phyloP scores from a whole-genome alignment of 35 echinoderm and acorn worm genomes.

The Lytechinus pictus region DNA sequence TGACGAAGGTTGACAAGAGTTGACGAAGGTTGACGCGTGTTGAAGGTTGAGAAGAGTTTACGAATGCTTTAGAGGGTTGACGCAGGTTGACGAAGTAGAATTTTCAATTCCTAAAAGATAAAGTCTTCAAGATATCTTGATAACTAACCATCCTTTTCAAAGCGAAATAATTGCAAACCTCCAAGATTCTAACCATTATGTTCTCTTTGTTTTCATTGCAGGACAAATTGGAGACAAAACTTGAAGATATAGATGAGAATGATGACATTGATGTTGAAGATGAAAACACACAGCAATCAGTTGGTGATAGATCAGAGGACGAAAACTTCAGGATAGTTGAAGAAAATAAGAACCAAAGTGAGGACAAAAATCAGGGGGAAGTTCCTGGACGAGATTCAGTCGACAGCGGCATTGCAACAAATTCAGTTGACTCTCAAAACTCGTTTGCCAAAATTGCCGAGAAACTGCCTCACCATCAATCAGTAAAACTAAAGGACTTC shows the following conservation, averaged over 20 bases:
- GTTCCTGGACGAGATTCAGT: not conserved
- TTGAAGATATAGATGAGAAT: not conserved
- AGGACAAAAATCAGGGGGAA: not conserved
- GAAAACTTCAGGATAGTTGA: not conserved
- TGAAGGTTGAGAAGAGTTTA: too few species aligned
- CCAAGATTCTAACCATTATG: not conserved
- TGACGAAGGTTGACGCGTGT: not conserved
- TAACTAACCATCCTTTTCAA: too few species aligned
- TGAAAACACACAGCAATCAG: not conserved
- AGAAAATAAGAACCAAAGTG: not conserved
- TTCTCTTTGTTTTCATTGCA: not conserved
- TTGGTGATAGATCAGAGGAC: not conserved
- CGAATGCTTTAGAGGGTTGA: too few species aligned
- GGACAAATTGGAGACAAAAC: not conserved
- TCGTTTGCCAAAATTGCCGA: conserved; percentile 9
- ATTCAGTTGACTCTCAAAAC: not conserved
- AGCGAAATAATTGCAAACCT: too few species aligned
- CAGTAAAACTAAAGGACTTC: not conserved
- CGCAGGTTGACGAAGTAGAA: not conserved
- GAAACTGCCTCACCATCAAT: not conserved
- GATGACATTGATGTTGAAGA: not conserved
- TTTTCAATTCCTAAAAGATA: too few species aligned
- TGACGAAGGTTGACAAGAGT: not conserved
- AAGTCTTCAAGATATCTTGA: too few species aligned
- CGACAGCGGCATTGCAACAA: not conserved